Evolutionary conservation across 1,140 invertebrate species (phyloP).

Genomic region (Bombus superbus): DNA sequence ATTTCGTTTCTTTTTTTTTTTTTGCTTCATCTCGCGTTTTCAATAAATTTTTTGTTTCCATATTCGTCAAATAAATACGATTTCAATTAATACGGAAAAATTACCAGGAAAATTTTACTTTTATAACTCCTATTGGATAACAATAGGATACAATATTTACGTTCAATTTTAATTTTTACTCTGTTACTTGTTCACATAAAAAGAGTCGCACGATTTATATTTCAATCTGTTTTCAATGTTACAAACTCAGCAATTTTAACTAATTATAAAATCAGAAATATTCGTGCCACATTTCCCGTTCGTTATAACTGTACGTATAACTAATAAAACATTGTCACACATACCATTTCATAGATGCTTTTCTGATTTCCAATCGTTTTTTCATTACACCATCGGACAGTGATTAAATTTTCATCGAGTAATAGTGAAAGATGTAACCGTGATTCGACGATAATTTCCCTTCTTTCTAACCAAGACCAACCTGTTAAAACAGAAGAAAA

Average conservation of each 20-base stretch:
- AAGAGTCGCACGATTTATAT: neutral
- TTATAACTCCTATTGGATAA: neutral
- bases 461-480: no score
- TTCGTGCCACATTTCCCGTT: neutral
- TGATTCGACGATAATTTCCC: no score
- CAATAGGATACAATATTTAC: neutral
- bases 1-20: neutral
- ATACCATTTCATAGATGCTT: neutral
- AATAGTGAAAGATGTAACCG: neutral
- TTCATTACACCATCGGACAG: no score
- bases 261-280: neutral
- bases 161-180: neutral
- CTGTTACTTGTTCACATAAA: neutral
- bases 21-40: neutral
- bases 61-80: neutral
- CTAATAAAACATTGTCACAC: no score
- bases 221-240: neutral
- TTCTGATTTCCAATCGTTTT: neutral
- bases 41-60: neutral
- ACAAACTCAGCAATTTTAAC: neutral
- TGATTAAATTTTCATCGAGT: neutral
- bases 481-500: neutral
- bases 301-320: no score
- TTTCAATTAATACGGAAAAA: neutral
- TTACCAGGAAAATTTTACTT: neutral